phyloP scores from a whole-genome alignment of 2,888 invertebrate genomes.

The Eurois occulta region DNA sequence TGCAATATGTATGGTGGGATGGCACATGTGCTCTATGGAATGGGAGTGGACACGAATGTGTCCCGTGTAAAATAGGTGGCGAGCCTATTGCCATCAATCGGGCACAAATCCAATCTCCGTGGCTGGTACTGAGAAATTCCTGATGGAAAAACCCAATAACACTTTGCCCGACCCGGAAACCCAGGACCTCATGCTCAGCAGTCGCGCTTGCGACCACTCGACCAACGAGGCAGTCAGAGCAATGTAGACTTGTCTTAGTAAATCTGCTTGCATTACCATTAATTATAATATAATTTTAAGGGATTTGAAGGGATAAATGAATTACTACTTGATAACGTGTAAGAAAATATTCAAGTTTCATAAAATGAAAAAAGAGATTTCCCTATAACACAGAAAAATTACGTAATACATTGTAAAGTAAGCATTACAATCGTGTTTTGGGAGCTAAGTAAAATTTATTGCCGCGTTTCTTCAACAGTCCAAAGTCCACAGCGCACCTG shows the following conservation, averaged over 20 bases:
- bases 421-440: slow-evolving; percentile 39
- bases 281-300: neutral
- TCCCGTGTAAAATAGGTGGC: no score
- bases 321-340: neutral
- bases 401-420: slow-evolving; percentile 29
- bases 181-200: neutral
- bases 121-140: neutral
- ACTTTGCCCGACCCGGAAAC: no score
- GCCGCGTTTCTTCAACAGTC: slow-evolving; percentile 75
- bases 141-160: neutral
- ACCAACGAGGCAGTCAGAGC: neutral
- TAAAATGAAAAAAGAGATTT: neutral
- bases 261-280: neutral
- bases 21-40: no score
- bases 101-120: neutral
- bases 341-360: neutral
- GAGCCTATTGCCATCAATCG: no score
- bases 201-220: neutral
- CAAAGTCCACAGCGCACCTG: slow-evolving; percentile 79
- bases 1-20: no score
- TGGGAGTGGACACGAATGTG: no score
- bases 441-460: slow-evolving; percentile 72
- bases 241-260: neutral
- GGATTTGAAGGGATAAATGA: neutral
- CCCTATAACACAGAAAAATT: slow-evolving; percentile 15